Percentiles rank a stretch among this genome's conserved stretches.
phyloP scores from a whole-genome alignment of 2,797 vertebrate genomes.

The Okamejei kenojei region DNA sequence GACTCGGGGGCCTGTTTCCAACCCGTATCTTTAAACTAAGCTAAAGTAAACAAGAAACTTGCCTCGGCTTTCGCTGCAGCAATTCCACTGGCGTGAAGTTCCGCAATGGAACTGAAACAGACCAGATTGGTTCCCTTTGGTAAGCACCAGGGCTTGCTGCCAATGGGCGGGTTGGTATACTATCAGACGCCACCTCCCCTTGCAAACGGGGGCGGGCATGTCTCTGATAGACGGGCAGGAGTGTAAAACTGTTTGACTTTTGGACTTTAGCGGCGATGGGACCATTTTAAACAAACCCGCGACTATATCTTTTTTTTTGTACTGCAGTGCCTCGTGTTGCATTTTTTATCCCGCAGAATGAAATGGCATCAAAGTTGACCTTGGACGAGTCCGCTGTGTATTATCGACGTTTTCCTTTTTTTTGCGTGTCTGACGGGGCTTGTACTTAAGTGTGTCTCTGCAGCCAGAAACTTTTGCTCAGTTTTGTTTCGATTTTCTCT shows the following conservation, averaged over 20 bases:
- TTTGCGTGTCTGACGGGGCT: background rate
- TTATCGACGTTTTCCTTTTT: background rate
- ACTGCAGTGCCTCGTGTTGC: slow-evolving; percentile 34
- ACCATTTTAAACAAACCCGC: background rate
- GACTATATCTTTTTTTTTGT: background rate
- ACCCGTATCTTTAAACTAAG: no score
- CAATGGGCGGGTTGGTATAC: slow-evolving; percentile 43
- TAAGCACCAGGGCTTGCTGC: slow-evolving; percentile 60
- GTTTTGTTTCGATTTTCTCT: slow-evolving; percentile 25
- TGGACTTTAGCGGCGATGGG: background rate
- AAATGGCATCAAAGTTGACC: background rate
- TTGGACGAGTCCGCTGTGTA: background rate
- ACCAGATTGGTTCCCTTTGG: slow-evolving; percentile 56
- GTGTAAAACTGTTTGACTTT: slow-evolving; percentile 39
- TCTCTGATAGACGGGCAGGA: background rate
- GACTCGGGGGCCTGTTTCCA: no score
- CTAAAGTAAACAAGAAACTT: background rate
- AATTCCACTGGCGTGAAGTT: background rate
- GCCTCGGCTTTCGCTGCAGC: background rate
- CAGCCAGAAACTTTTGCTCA: background rate
- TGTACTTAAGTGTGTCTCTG: background rate
- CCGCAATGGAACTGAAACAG: slow-evolving; percentile 40
- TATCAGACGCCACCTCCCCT: background rate
- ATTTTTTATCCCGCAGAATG: background rate
- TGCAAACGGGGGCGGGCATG: background rate